These are phyloP conservation scores for Brachyistius frenatus DNA, from an alignment of 2,113 vertebrate genomes.

Conservation along the genomic window DNA sequence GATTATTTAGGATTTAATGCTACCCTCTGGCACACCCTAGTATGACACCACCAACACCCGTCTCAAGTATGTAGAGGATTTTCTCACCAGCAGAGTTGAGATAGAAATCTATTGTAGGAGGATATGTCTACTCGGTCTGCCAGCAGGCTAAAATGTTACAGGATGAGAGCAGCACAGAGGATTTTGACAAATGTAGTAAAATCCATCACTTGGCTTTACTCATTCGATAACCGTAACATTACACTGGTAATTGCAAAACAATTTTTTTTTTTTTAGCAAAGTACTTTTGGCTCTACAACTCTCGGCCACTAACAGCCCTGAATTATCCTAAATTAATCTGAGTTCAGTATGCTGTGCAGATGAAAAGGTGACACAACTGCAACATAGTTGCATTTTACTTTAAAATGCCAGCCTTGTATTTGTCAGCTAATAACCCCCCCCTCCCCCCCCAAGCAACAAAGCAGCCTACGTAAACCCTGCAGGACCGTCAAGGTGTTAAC, in stretches of 20 bases:
- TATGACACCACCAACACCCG: slow-evolving; percentile 69
- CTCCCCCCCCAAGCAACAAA: slow-evolving; percentile 10
- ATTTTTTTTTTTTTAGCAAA: slow-evolving; percentile 26
- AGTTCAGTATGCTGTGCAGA: slow-evolving; percentile 33
- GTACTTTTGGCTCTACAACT: slow-evolving; percentile 29
- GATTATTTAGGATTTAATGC: slow-evolving; percentile 73
- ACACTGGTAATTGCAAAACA: slow-evolving; percentile 20
- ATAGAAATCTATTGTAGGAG: slow-evolving; percentile 44
- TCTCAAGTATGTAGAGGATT: slow-evolving; percentile 67
- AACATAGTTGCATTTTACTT: slow-evolving; percentile 54
- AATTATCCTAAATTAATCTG: slow-evolving; percentile 49
- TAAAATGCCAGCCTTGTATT: slow-evolving; percentile 54
- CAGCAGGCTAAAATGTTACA: slow-evolving; percentile 41
- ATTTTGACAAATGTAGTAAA: slow-evolving; percentile 33
- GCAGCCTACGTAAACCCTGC: slow-evolving; percentile 51
- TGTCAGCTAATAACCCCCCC: slow-evolving; percentile 48
- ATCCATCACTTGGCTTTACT: slow-evolving; percentile 40
- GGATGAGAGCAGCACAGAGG: slow-evolving; percentile 21
- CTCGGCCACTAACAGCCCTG: slow-evolving; percentile 1
- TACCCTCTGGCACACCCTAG: slow-evolving; percentile 70
- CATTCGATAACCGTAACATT: slow-evolving; percentile 43
- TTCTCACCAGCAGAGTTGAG: slow-evolving; percentile 47
- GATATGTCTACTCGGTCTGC: slow-evolving; percentile 48
- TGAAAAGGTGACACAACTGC: slow-evolving; percentile 46
- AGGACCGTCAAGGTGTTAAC: slow-evolving; percentile 52